phyloP scores from a whole-genome alignment of 2,797 vertebrate genomes.

The Eurystomus glaucurus region DNA sequence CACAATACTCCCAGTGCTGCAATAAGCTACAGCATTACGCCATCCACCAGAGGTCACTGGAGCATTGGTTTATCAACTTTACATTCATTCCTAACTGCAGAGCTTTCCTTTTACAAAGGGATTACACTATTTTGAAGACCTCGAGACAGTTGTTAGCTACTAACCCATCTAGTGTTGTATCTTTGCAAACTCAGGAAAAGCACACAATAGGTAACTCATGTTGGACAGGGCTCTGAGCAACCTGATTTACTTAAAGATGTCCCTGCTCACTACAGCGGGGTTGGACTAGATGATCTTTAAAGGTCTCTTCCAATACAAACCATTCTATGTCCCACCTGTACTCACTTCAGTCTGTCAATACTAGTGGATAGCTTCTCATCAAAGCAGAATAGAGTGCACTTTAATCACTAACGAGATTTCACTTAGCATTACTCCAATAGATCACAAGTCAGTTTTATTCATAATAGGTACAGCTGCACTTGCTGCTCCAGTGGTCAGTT shows the following conservation, averaged over 20 bases:
- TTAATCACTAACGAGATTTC: neutral
- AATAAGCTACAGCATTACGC: neutral
- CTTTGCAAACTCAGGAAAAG: neutral
- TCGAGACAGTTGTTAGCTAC: neutral
- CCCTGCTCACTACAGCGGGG: neutral
- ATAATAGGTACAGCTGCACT: neutral
- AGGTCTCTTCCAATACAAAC: neutral
- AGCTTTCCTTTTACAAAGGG: neutral
- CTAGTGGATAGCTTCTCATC: neutral
- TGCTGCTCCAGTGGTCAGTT: neutral
- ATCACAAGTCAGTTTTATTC: neutral
- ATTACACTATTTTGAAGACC: neutral
- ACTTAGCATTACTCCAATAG: neutral
- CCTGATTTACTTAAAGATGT: neutral
- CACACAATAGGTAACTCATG: neutral
- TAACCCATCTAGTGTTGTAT: neutral
- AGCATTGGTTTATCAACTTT: slow-evolving; percentile 34
- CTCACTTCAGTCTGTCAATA: neutral
- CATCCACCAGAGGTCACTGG: slow-evolving; percentile 83
- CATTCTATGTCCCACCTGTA: neutral
- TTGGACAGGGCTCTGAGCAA: neutral
- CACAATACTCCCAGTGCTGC: neutral
- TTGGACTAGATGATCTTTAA: neutral
- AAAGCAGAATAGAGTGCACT: neutral
- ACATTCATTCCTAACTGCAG: neutral